These are phyloP conservation scores for Staurois parvus DNA, from an alignment of 2,797 vertebrate genomes.

Conservation along the genomic window DNA sequence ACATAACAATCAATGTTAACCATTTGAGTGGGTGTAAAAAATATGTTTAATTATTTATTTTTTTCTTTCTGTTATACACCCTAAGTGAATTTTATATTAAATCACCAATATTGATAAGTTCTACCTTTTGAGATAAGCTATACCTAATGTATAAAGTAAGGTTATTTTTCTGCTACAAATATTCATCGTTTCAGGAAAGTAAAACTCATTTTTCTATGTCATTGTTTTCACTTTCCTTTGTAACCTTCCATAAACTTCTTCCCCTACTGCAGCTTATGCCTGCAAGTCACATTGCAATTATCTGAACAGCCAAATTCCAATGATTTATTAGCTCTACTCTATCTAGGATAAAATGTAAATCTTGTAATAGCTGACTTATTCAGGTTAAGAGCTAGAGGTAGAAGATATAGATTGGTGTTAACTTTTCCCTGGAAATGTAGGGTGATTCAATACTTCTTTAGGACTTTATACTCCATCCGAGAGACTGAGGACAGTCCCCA, in stretches of 20 bases:
- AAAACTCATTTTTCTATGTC: constrained; percentile 78
- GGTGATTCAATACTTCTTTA: neutral
- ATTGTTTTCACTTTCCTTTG: constrained; percentile 63
- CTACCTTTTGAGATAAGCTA: neutral
- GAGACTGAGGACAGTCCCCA: neutral
- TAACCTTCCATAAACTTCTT: constrained; percentile 63
- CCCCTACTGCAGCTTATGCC: constrained; percentile 60
- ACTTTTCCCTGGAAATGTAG: constrained; percentile 69
- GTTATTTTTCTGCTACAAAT: constrained; percentile 50
- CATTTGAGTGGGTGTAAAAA: neutral
- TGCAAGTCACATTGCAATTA: constrained; percentile 74
- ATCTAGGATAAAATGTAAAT: constrained; percentile 81
- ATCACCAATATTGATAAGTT: neutral
- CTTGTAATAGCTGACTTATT: constrained; percentile 68
- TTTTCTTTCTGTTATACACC: neutral
- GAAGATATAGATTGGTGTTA: constrained; percentile 77
- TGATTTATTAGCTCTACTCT: constrained; percentile 82
- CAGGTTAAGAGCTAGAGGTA: constrained; percentile 70
- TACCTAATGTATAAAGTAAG: neutral
- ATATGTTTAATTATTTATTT: neutral
- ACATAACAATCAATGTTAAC: no score
- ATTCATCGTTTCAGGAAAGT: constrained; percentile 67
- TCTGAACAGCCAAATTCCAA: constrained; percentile 69
- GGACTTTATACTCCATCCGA: neutral
- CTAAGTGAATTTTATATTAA: neutral